Base-by-base conservation (phyloP, 2,888 invertebrate genomes). In the Ferrisia virgata region DNA sequence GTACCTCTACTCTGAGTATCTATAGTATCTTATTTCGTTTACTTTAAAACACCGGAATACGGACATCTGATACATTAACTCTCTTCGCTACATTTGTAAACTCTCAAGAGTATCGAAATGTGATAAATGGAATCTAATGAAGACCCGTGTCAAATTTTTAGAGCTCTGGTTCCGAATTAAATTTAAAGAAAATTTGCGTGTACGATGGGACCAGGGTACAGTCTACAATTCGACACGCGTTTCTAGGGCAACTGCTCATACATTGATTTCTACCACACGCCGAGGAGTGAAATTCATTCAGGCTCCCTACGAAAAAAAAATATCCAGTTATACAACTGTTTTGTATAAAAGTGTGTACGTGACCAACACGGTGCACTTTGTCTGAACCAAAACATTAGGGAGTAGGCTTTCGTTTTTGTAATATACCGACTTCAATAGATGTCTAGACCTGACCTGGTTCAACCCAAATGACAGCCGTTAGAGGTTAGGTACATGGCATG, bases 371-470 rank as follows among this genome's bases (percentile, higher is more conserved):
- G 72, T 76, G 36, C 72, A 18, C 72, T 18, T 76, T 36, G n/a
- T 15, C 18, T 36, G 72, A 76, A 76, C 72, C 72, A 76, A 76
- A 76, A 36, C 72, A 76, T 76, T 36, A 33, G 72, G 72, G 33
- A 36, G 18, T 76, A 36, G 22, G 18, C 22, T 76, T 72, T 36
- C 18, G 36, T 36, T 76, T 72, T 36, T 33, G 36, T 76, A 15
- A 33, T 33, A 33, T 28, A 18, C 72, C 72, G 72, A 76, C 36
- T 76, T 76, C 72, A 36, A 76, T 76, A 18, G 72, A 76, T 76
- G 72, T 33, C 72, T 76, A 76, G 36, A 76, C 72, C 72, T 76
- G 72, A 76, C 36, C 72, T 36, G 33, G 36, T 4, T 36, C 72
- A 33, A 36, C 36, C 18, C 18, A 76, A 76, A 76, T 36, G 72